Conservation (phyloP, 2,113 vertebrate species). For the Pitta sordida region DNA sequence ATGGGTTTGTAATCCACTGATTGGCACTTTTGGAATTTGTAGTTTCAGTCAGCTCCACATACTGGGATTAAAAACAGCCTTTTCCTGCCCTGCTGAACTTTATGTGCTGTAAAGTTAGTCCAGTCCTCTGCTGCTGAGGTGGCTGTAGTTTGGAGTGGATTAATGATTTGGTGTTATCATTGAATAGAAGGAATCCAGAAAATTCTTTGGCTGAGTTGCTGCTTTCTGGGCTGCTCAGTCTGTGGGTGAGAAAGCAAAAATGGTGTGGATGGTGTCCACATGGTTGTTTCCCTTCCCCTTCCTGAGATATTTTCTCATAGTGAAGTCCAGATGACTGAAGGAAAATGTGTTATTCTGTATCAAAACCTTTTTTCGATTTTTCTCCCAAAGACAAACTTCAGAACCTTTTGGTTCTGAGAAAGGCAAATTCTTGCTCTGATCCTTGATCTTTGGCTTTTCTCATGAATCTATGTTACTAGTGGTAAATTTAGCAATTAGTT, state of each 20-base stretch:
- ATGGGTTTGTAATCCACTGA: not conserved
- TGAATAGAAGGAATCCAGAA: not conserved
- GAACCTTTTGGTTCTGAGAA: not conserved
- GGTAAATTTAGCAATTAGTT: not conserved
- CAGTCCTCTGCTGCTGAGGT: not conserved
- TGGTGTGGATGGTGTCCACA: not conserved
- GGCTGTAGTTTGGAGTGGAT: not conserved
- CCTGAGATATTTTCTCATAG: not conserved
- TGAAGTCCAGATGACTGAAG: not conserved
- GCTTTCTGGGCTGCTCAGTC: not conserved
- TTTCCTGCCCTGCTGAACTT: not conserved
- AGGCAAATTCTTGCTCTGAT: not conserved
- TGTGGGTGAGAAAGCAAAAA: not conserved
- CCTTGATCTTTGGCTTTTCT: not conserved
- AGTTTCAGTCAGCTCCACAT: not conserved
- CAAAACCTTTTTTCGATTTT: not conserved
- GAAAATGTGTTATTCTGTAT: not conserved
- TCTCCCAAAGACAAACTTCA: not conserved
- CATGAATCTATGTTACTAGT: not conserved
- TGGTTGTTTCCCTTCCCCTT: not conserved
- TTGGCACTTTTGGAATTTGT: not conserved
- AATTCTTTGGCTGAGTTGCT: not conserved
- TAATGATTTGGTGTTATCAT: not conserved
- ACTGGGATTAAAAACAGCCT: not conserved
- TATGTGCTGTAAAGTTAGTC: not conserved